Base-by-base conservation (phyloP, 2,797 vertebrate species). In the Lepilemur septentrionalis region DNA sequence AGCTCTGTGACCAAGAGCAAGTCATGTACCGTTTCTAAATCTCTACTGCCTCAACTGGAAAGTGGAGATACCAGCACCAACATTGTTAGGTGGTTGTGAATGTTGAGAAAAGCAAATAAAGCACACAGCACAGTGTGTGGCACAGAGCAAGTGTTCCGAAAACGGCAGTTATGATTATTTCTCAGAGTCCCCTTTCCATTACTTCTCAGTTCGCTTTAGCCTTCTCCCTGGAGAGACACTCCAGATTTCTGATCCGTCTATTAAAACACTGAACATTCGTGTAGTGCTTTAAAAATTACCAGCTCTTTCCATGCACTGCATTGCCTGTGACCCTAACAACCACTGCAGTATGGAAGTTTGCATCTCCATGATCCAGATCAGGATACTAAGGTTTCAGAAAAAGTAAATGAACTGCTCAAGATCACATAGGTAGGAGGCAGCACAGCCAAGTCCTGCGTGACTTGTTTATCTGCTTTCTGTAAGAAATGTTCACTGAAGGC, bases 151-250 rank as follows among this genome's bases (percentile, higher is more conserved):
- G 41, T 2, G 0, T 63, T 78, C 59, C 25, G 10, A 12, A 72
- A 69, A 5, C 0, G 7, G n/a, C 38, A 30, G 78, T 59, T 32
- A 0, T 20, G 2, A 2, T 13, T 11, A 1, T 28, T 43, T 80
- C 6, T 23, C 65, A 57, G 28, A 61, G 32, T 14, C 1, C 9
- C 41, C 69, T 59, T 61, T 9, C 30, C 38, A 0, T 63, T 23
- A 4, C 41, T 43, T 73, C 41, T 43, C n/a, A 15, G 23, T 28
- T 84, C 30, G 48, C 30, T 23, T 5, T 32, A 17, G 25, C n/a
- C 82, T 73, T 89, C 69, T 76, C 55, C 23, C 69, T 57, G 11
- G 17, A 46, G 70, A 67, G 32, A 41, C 28, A 22, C 35, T 55
- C 14, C 43, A 14, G 35, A 32, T 8, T 65, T 57, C 38, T 17